Conservation (phyloP, 2,113 vertebrate species). For the Condylura cristata region DNA sequence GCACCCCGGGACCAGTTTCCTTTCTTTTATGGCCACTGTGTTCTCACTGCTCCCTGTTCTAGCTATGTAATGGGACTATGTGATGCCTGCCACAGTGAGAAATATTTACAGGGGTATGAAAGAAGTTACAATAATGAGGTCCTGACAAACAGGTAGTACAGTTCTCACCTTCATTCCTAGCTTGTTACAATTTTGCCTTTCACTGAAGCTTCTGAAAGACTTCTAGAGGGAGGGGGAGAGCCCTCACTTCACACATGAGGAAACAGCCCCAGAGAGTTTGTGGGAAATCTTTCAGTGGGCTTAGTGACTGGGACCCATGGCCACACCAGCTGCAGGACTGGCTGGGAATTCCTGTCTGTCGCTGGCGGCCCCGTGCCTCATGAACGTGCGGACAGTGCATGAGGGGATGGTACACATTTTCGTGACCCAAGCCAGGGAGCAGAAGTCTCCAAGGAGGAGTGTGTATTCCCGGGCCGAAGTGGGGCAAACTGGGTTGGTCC, state of each 20-base stretch:
- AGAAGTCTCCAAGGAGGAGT: not conserved
- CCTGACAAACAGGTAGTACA: not conserved
- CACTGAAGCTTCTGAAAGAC: not conserved
- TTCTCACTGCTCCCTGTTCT: not conserved
- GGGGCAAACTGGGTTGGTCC: not conserved
- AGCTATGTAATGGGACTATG: not conserved
- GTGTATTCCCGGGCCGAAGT: not conserved
- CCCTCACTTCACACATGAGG: not conserved
- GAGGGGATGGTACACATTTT: not conserved
- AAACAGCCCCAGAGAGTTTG: not conserved
- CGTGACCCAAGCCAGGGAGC: not conserved
- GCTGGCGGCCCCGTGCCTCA: not conserved
- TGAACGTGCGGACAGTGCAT: not conserved
- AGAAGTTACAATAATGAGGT: not conserved
- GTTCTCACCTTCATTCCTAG: not conserved
- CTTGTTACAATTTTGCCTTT: not conserved
- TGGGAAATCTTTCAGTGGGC: not conserved
- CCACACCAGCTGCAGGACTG: fast-evolving
- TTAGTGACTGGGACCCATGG: not conserved
- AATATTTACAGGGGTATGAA: not conserved
- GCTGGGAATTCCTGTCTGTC: not conserved
- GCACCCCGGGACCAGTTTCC: not conserved
- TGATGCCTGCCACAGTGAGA: not conserved
- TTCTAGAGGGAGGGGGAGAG: not conserved
- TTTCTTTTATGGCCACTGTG: not conserved